Percentiles rank a stretch among this genome's conserved stretches.
phyloP scores from a whole-genome alignment of 2,888 invertebrate genomes.

The Leptinotarsa haldemani region DNA sequence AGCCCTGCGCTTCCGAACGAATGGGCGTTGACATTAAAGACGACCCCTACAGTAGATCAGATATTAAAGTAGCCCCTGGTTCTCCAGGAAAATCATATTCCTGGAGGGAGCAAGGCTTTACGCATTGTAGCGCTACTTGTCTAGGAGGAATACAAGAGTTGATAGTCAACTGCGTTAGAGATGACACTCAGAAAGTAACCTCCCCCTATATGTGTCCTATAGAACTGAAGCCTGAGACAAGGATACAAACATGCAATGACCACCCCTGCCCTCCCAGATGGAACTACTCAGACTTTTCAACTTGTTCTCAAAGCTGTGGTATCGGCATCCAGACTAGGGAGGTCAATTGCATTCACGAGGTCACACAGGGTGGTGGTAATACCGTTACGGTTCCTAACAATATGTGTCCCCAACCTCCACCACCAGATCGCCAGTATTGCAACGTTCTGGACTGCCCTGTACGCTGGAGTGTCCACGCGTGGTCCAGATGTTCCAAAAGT shows the following conservation, averaged over 20 bases:
- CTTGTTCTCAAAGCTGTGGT: conserved; percentile 93
- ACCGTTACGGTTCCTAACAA: conserved; percentile 93
- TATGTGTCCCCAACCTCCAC: conserved; percentile 92
- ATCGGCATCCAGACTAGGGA: conserved; percentile 92
- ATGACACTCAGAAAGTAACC: conserved; percentile 87
- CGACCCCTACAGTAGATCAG: conserved; percentile 60
- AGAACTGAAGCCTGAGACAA: conserved; percentile 87
- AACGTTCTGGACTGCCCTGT: conserved; percentile 94
- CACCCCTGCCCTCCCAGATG: conserved; percentile 94
- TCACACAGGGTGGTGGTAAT: conserved; percentile 87
- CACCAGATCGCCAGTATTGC: conserved; percentile 90
- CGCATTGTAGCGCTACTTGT: conserved; percentile 94
- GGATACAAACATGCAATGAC: conserved; percentile 80
- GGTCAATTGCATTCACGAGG: conserved; percentile 88
- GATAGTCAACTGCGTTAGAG: conserved; percentile 88
- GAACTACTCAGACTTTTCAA: conserved; percentile 90
- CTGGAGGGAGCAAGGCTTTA: conserved; percentile 91
- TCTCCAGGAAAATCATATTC: conserved; percentile 83
- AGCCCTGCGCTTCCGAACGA: conserved; percentile 74
- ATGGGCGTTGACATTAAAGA: conserved; percentile 68
- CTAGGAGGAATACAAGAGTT: conserved; percentile 80
- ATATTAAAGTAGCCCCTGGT: conserved; percentile 50
- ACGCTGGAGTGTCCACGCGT: conserved; percentile 85
- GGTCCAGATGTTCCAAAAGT: conserved; percentile 93
- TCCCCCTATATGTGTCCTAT: conserved; percentile 89